These are phyloP conservation scores for Ypsolopha sequella DNA, from an alignment of 2,888 invertebrate species.

Conservation along the genomic window DNA sequence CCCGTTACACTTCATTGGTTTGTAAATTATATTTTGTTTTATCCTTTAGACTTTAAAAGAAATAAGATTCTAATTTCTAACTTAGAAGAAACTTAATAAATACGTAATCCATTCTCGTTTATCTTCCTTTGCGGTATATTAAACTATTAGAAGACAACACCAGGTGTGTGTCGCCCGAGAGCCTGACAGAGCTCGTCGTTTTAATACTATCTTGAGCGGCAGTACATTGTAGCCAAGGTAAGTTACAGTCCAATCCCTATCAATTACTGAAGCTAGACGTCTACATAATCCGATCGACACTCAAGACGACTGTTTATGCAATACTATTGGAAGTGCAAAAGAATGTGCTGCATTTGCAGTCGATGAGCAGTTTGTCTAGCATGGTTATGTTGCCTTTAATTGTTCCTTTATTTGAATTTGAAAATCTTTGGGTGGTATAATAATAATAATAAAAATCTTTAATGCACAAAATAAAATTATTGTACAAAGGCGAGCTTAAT, in stretches of 20 bases:
- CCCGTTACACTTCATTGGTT: too few species aligned
- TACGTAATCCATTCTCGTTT: background rate
- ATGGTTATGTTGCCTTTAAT: too few species aligned
- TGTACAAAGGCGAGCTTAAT: too few species aligned
- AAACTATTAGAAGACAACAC: slow-evolving; percentile 9
- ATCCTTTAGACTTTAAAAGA: background rate
- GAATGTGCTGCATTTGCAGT: too few species aligned
- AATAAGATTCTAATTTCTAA: background rate
- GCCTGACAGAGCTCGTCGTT: slow-evolving; percentile 6
- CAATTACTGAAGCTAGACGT: slow-evolving; percentile 18
- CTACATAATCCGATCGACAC: background rate
- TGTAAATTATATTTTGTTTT: background rate
- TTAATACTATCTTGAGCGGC: slow-evolving; percentile 25
- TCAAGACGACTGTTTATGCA: too few species aligned
- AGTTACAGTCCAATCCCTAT: slow-evolving; percentile 17
- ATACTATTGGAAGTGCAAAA: too few species aligned
- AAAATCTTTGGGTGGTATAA: too few species aligned
- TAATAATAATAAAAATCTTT: too few species aligned
- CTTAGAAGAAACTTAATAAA: too few species aligned
- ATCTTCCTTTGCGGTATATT: slow-evolving; percentile 2
- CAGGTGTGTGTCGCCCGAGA: slow-evolving; percentile 22
- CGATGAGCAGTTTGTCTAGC: too few species aligned
- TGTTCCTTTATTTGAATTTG: too few species aligned
- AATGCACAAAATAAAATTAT: too few species aligned
- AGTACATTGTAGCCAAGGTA: background rate